Percentiles rank a stretch among this genome's conserved stretches.
These are phyloP conservation scores for Hirtodrosophila cameraria DNA, from an alignment of 2,888 invertebrate species.

Conservation along the genomic window DNA sequence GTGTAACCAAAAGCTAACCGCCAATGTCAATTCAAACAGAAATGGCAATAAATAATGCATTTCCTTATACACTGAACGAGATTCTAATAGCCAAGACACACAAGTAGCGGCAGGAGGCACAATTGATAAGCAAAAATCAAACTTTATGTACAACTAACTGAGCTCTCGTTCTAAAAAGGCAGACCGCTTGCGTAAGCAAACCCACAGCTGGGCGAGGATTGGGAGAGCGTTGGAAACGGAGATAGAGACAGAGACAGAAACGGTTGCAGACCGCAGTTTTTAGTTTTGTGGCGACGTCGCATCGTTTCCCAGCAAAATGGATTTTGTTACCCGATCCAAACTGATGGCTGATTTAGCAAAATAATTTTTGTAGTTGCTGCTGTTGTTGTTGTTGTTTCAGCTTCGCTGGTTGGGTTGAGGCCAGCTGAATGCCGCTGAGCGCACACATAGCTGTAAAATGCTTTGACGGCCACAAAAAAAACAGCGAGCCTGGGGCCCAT, in stretches of 20 bases:
- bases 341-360: slow-evolving; percentile 39
- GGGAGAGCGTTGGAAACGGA: not conserved
- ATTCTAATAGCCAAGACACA: not conserved
- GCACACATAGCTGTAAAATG: slow-evolving; percentile 45
- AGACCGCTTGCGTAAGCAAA: slow-evolving; percentile 20
- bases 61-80: slow-evolving; percentile 25
- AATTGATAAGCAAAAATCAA: slow-evolving; percentile 3
- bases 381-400: not conserved
- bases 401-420: not conserved
- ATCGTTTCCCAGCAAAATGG: slow-evolving; percentile 29
- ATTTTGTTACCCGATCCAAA: slow-evolving; percentile 31
- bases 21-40: slow-evolving; percentile 51
- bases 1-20: slow-evolving; percentile 60
- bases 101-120: not conserved
- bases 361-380: slow-evolving; percentile 6
- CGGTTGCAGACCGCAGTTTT: too few species aligned
- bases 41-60: not conserved
- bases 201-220: not conserved
- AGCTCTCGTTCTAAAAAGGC: slow-evolving; percentile 7
- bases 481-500: slow-evolving; percentile 27
- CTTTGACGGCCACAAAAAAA: too few species aligned
- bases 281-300: slow-evolving; percentile 20
- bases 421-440: not conserved
- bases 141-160: not conserved
- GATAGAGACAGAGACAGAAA: slow-evolving; percentile 3